These are phyloP conservation scores for Dinoponera quadriceps DNA, from an alignment of 1,140 invertebrate genomes.

Conservation along the genomic window DNA sequence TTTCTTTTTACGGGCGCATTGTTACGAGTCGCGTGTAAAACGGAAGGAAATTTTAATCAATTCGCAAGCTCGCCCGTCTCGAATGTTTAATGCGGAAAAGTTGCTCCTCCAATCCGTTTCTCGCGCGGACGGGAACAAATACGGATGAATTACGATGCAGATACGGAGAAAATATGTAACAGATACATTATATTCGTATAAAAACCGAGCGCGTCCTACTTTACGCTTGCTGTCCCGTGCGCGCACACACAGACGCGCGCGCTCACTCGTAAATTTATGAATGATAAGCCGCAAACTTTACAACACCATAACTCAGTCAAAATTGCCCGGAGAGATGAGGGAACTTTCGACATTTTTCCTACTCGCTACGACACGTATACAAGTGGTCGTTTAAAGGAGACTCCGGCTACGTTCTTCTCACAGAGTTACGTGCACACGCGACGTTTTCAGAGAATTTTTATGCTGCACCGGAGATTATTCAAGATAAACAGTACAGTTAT, in stretches of 20 bases:
- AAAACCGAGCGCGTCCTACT: constrained; percentile 44
- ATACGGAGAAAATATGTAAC: constrained; percentile 44
- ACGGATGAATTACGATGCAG: background rate
- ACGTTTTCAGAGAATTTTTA: constrained; percentile 1
- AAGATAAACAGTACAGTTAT: constrained; percentile 29
- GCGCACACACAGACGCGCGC: background rate
- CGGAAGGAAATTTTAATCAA: constrained; percentile 44
- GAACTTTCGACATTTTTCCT: constrained; percentile 55
- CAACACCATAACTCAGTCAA: constrained; percentile 50
- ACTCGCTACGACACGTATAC: constrained; percentile 34
- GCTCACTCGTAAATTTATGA: constrained; percentile 55
- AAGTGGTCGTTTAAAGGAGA: constrained; percentile 27
- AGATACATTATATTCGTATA: constrained; percentile 25
- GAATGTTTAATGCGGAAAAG: constrained; percentile 26
- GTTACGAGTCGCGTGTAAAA: constrained; percentile 23
- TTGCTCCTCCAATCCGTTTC: background rate
- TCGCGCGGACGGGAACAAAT: constrained; percentile 30
- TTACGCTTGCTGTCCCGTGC: constrained; percentile 43
- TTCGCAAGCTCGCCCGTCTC: constrained; percentile 16
- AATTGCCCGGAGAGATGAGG: constrained; percentile 48
- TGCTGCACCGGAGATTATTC: constrained; percentile 5
- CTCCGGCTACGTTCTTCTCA: background rate
- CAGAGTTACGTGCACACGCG: background rate
- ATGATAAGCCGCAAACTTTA: constrained; percentile 61
- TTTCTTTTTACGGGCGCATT: background rate